Evolutionary conservation across 2,797 vertebrate genomes (phyloP).

Genomic region (Enteromius radiatus): DNA sequence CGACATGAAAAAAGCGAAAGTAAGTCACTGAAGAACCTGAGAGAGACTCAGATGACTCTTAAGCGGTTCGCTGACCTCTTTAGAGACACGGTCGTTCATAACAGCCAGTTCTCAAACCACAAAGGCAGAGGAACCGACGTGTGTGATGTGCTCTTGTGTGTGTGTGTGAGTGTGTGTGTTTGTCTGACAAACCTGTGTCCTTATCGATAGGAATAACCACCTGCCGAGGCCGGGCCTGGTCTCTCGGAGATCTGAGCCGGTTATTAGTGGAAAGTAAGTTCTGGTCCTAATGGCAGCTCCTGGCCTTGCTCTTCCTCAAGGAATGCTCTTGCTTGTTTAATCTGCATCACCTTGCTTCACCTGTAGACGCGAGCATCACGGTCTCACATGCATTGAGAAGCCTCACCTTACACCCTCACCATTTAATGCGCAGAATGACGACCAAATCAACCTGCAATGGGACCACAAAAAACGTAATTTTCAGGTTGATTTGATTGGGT

Average conservation of each 20-base stretch:
- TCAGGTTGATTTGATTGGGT: neutral
- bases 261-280: slow-evolving; percentile 71
- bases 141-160: slow-evolving; percentile 34
- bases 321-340: slow-evolving; percentile 57
- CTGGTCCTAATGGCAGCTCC: slow-evolving; percentile 45
- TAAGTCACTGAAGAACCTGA: slow-evolving; percentile 4
- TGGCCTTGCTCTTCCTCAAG: slow-evolving; percentile 42
- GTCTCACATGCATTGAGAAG: slow-evolving; percentile 51
- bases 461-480: neutral
- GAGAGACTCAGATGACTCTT: slow-evolving; percentile 7
- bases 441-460: slow-evolving; percentile 18
- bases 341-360: slow-evolving; percentile 62
- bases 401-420: slow-evolving; percentile 11
- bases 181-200: slow-evolving; percentile 62
- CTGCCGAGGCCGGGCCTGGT: slow-evolving; percentile 67
- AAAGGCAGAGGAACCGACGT: slow-evolving; percentile 24
- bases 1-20: neutral
- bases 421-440: slow-evolving; percentile 60
- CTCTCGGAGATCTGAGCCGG: slow-evolving; percentile 69
- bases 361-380: slow-evolving; percentile 50
- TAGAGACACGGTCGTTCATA: neutral
- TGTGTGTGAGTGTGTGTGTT: slow-evolving; percentile 32
- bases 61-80: slow-evolving; percentile 15
- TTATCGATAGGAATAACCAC: slow-evolving; percentile 67
- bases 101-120: slow-evolving; percentile 9